Evolutionary conservation across 2,888 invertebrate species (phyloP), one percentile per base, ranked within the genome.

Genomic region (Ochlodes sylvanus): DNA sequence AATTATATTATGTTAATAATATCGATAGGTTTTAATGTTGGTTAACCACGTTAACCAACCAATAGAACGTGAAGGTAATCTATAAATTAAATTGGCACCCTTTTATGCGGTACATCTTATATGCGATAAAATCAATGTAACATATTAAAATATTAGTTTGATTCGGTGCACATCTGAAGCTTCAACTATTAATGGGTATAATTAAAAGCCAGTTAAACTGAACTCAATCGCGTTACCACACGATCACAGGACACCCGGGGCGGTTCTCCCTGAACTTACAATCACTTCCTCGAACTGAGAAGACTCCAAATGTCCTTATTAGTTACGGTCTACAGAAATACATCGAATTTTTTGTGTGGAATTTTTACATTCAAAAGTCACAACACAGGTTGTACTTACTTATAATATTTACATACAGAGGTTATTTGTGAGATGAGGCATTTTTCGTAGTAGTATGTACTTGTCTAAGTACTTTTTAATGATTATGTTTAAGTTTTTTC

Each of bases 261-360:
- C 70, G 63, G 80, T 83, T 84, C 74, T 77, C 82, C 83, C 77
- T 86, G 87, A 87, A 84, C 84, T 80, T 78, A 77, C 85, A 83
- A 81, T 86, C 84, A 81, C 87, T 87, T 87, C 85, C 86, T 84
- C 72, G 71, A 77, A 72, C 42, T 69, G 64, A 75, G 79, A 77
- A 72, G 73, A 73, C 76, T 73, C 73, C 70, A 70, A 68, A 65
- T 67, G 70, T 70, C 70, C 70, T 71, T 54, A 69, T 58, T 38
- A 55, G 38, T 21, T 32, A 52, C 55, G 44, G 52, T 60, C 54
- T 41, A 57, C 41, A 57, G 52, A 71, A 34, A 64, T 21, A 21
- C 14, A 42, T 63, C 44, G 56, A 47, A n/a, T 57, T 21, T 58
- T 44, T 50, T 34, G 50, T 52, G 50, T 47, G 17, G 9, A 5